Base-by-base conservation (phyloP, 1,140 invertebrate species). In the Drosophila fuyamai region DNA sequence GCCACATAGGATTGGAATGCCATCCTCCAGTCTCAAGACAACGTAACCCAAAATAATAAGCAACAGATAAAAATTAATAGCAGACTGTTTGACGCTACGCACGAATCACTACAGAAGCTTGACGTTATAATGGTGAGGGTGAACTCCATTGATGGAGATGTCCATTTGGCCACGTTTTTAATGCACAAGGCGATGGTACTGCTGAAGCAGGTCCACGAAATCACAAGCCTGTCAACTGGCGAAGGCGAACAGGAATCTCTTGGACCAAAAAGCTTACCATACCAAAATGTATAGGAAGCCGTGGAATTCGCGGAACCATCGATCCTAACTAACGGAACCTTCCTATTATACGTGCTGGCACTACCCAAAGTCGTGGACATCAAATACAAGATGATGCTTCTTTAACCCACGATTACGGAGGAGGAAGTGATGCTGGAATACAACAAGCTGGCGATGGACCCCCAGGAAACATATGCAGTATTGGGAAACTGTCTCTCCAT, bases 11-110 rank as follows among this genome's bases (percentile, higher is more conserved):
- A 18, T 18, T 18, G 18, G 18, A 18, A 1, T 1, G 2, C 18
- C 18, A 18, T 18, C 18, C 2, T 18, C 18, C 18, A 18, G 18
- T 18, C 18, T 18, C 18, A 18, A 35, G 16, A 27, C 5, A 47
- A 13, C 12, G 7, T 48, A 9, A 27, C 41, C 4, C 5, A 27
- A 16, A 53, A 59, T 1, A 70, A 16, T 7, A 54, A 61, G 23
- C 57, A 61, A 36, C 57, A 56, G 16, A 35, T 55, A 12, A 10
- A 13, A 13, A 43, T 60, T 27, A 55, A 55, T 36, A 14, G 12
- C 0, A 48, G 16, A 36, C 35, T 70, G 12, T 55, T 70, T 27
- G 44, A 60, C 32, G 10, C 10, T 10, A 55, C 38, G 14, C 59
- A 47, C 18, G 46, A 47, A 18, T n/a, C 47, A 4, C 12, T 50